phyloP scores from a whole-genome alignment of 2,113 vertebrate species.

The Clupea harengus region DNA sequence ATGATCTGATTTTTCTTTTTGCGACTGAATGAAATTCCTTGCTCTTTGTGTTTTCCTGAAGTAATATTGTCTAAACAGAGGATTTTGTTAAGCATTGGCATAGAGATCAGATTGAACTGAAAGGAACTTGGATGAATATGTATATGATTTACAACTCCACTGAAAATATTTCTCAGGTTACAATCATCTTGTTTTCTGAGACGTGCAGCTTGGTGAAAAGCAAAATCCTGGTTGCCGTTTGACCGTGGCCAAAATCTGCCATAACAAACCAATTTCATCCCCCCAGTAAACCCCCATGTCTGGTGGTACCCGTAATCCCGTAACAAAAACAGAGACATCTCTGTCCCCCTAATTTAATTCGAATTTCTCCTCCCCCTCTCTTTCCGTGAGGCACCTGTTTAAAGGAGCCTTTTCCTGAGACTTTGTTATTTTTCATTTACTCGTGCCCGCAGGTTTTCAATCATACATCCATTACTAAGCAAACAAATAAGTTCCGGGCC shows the following conservation, averaged over 20 bases:
- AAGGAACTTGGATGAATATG: not conserved
- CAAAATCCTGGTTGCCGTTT: constrained; percentile 10
- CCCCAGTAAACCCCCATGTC: constrained; percentile 61
- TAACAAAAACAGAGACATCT: constrained; percentile 63
- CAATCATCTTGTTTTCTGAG: not conserved
- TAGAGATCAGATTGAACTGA: not conserved
- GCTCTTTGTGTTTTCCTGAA: not conserved
- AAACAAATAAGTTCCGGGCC: constrained; percentile 74
- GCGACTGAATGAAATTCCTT: not conserved
- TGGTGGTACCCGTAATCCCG: constrained; percentile 61
- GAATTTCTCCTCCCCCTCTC: constrained; percentile 43
- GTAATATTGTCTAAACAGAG: not conserved
- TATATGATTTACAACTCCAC: not conserved
- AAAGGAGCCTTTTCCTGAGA: constrained; percentile 59
- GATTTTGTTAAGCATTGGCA: not conserved
- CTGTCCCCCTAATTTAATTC: constrained; percentile 59
- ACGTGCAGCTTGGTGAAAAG: not conserved
- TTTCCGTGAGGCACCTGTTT: constrained; percentile 64
- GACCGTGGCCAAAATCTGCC: constrained; percentile 45
- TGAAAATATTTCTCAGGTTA: not conserved
- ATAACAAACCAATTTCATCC: constrained; percentile 67
- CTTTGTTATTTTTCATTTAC: constrained; percentile 78
- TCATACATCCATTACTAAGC: constrained; percentile 70
- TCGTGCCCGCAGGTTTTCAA: constrained; percentile 74
- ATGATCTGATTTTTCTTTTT: constrained; percentile 30